Conservation (phyloP, 2,113 vertebrate genomes). For the Leucopsar rothschildi region DNA sequence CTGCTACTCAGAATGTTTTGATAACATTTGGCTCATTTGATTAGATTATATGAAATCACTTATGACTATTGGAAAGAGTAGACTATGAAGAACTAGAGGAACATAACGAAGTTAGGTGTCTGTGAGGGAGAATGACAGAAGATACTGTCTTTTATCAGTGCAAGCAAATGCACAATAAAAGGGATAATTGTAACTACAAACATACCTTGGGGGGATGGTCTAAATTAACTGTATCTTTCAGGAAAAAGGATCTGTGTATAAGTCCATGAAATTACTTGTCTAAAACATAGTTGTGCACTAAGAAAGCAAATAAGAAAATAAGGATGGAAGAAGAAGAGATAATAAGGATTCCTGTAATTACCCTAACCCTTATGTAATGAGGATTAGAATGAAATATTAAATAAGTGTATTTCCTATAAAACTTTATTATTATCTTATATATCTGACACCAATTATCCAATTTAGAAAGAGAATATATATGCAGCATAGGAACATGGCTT, state of each 20-base stretch:
- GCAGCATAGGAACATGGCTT: neutral
- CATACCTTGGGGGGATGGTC: neutral
- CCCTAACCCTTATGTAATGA: neutral
- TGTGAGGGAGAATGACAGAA: neutral
- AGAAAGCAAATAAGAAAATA: neutral
- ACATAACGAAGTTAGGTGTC: neutral
- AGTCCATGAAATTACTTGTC: slow-evolving; percentile 13
- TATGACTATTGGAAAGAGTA: neutral
- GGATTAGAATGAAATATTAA: neutral
- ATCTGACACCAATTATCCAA: neutral
- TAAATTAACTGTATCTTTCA: slow-evolving; percentile 15
- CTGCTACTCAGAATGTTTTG: neutral
- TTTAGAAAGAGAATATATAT: neutral
- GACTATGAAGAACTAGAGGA: neutral
- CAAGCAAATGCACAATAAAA: neutral
- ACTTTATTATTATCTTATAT: neutral
- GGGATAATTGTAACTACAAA: neutral
- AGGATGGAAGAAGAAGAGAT: neutral
- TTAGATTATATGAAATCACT: neutral
- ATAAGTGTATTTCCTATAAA: neutral
- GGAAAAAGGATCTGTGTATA: neutral
- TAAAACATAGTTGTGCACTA: neutral
- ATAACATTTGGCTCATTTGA: neutral
- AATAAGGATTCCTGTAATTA: neutral
- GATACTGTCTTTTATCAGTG: neutral